Evolutionary conservation across 2,797 vertebrate species (phyloP), one percentile per base, ranked within the genome.

Genomic region (Spea hammondii): DNA sequence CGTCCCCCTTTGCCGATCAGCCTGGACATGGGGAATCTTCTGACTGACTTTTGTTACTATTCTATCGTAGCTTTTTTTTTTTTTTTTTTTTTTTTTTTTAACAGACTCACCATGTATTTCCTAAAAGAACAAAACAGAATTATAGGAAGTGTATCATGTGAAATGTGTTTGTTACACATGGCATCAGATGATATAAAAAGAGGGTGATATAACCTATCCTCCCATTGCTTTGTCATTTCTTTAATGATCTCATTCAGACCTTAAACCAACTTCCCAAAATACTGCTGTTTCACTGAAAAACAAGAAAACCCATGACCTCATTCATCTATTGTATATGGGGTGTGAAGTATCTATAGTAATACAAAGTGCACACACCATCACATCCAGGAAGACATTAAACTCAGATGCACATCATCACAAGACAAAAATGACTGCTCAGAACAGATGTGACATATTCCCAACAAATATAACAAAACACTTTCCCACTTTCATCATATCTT

Each of bases 91-190:
- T 32, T 32, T 32, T 32, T 32, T 32, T 32, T 32, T 1, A 32
- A 32, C 32, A 32, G 32, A 32, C 59, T 17, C 14, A 17, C 59
- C 59, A 62, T 62, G 59, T 32, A 6, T 17, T 62, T 62, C 59
- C 59, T 62, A 1, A 2, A 62, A 17, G 9, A 6, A 62, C 59
- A 62, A 32, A 32, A 62, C 8, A 6, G 59, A 8, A 32, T 32
- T 62, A 17, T 62, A 62, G 59, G 59, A 62, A 62, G n/a, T 14
- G 59, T 62, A 62, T 62, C n/a, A 62, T 62, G n/a, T 62, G 59
- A 3, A 32, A 12, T 12, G 3, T 13, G 10, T 59, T 3, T 59
- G 14, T 62, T 17, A 62, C 14, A 62, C 12, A 12, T 6, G 32
- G 32, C n/a, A 62, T 62, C 59, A 62, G 32, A 17, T n/a, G 9